A percentile compares a stretch with the other conserved stretches of the same genome.
Conservation (phyloP, 2,888 invertebrate genomes). For the Thymelicus lineola region DNA sequence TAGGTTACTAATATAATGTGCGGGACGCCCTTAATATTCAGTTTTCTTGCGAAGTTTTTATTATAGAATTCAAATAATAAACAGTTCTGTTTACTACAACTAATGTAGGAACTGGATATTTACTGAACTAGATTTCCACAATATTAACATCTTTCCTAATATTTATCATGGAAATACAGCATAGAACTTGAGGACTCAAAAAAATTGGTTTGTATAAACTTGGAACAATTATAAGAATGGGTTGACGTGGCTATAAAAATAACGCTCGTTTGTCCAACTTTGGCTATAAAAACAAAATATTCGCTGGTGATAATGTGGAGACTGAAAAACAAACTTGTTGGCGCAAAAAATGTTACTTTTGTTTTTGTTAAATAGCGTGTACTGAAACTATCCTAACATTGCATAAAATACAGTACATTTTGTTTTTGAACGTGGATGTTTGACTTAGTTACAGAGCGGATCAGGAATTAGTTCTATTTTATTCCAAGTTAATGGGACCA, state of each 20-base stretch:
- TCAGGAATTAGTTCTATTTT: too few species aligned
- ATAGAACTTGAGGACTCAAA: background rate
- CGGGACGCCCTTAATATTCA: background rate
- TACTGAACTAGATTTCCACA: background rate
- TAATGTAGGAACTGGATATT: background rate
- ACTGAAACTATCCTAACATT: too few species aligned
- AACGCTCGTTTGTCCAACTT: background rate
- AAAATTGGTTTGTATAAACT: background rate
- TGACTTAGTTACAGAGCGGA: too few species aligned
- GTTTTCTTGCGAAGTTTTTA: background rate
- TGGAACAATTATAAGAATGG: background rate
- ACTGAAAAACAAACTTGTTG: background rate
- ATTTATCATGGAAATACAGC: background rate
- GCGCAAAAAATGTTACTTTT: background rate
- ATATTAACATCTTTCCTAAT: constrained; percentile 2
- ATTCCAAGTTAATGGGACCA: too few species aligned
- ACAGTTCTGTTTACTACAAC: constrained; percentile 6
- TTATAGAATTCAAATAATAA: constrained; percentile 5
- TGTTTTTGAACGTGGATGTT: too few species aligned
- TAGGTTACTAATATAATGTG: background rate
- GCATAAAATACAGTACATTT: too few species aligned
- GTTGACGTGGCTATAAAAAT: background rate
- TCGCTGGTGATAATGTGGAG: background rate
- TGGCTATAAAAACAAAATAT: background rate
- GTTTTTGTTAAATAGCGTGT: too few species aligned